Base-by-base conservation (phyloP, 2,888 invertebrate genomes). In the Belgica antarctica region DNA sequence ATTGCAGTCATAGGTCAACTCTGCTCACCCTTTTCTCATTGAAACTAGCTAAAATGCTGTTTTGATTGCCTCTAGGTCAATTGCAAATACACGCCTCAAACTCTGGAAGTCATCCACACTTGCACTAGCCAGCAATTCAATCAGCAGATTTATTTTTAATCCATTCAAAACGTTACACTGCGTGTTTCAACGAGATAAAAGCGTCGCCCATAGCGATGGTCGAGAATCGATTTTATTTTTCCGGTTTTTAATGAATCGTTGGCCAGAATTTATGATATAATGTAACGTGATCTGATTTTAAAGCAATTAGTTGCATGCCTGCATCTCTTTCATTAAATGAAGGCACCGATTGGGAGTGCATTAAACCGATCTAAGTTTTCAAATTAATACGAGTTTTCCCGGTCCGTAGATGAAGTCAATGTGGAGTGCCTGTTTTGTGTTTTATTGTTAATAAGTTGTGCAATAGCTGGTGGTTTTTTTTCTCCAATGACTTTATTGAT, bases 271-370 rank as follows among this genome's bases (percentile, higher is more conserved):
- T 52, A 52, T 52, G 52, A 24, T 15, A 52, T 22, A 52, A 52
- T 52, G 52, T 52, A 52, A 52, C 24, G 8, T 52, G 52, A 52
- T 4, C 52, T 15, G 52, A 52, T 52, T 52, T 52, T 22, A 52
- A 52, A 52, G 52, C 24, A 17, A 52, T 52, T 52, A 52, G 24
- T 52, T 52, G 24, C 52, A 41, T 17, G 8, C 22, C 4, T 22
- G 22, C n/a, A n/a, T 46, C 24, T 5, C 8, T 52, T 22, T 52
- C 24, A 22, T 52, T 34, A 52, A 52, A 52, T 12, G 17, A 22
- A 22, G 5, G 2, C 8, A 52, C 34, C 7, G 34, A 10, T 34
- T 34, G 7, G 34, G 7, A 4, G 52, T 15, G 17, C 41, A 41
- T 41, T 41, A 41, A 41, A 41, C 12, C 15, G 15, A 41, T 41